phyloP scores from a whole-genome alignment of 2,113 vertebrate genomes.

The Candoia aspera region DNA sequence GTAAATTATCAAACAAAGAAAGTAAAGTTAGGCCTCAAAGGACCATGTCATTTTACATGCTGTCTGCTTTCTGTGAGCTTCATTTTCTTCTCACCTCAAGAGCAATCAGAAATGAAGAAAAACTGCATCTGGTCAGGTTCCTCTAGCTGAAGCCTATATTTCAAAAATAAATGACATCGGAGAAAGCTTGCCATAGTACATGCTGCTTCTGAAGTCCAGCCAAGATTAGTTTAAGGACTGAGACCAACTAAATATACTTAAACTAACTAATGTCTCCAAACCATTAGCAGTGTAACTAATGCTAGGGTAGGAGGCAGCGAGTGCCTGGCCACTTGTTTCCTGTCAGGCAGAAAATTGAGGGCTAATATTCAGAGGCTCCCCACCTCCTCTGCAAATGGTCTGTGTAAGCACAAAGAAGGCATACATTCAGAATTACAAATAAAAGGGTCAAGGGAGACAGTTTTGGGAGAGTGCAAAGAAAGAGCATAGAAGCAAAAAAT shows the following conservation, averaged over 20 bases:
- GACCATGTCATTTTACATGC: not conserved
- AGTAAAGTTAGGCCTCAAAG: not conserved
- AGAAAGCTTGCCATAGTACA: not conserved
- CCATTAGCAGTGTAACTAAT: not conserved
- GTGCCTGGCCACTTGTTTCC: not conserved
- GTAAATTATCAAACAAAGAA: not conserved
- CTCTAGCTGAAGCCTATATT: not conserved
- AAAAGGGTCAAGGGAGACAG: not conserved
- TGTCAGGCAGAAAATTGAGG: not conserved
- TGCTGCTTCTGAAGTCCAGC: not conserved
- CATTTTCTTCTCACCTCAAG: not conserved
- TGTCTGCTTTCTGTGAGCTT: not conserved
- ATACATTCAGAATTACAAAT: not conserved
- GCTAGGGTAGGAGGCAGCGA: not conserved
- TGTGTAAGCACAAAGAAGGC: not conserved
- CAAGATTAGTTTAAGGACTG: not conserved
- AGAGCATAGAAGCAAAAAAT: not conserved
- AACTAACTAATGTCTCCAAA: not conserved
- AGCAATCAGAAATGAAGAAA: not conserved
- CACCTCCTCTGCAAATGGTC: not conserved
- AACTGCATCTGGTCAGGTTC: not conserved
- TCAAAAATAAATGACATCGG: not conserved
- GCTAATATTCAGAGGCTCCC: not conserved
- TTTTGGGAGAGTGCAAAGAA: not conserved
- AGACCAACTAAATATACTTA: not conserved